Conservation (phyloP, 2,797 vertebrate genomes). For the Anniella stebbinsi region DNA sequence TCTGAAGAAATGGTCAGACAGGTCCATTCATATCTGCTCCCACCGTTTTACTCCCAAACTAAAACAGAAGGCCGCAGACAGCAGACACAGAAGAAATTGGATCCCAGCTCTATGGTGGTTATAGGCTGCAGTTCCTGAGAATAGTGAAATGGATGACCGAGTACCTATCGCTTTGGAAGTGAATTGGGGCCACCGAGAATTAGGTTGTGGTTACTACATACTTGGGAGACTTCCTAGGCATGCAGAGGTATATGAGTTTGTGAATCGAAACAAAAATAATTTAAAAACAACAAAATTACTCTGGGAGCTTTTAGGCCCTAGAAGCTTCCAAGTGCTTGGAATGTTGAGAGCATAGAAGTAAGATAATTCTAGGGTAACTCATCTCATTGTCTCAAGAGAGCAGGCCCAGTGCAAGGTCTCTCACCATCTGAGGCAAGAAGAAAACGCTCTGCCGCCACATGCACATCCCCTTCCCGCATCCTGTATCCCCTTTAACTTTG, state of each 20-base stretch:
- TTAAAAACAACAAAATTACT: not conserved
- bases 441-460: no score
- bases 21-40: conserved; percentile 46
- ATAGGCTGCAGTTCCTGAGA: not conserved
- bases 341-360: not conserved
- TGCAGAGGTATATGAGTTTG: not conserved
- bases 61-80: conserved; percentile 18
- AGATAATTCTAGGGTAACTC: not conserved
- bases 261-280: not conserved
- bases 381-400: not conserved
- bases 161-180: not conserved
- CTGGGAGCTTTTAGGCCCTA: not conserved
- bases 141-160: not conserved
- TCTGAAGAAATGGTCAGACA: conserved; percentile 43
- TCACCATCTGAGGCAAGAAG: no score
- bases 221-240: not conserved
- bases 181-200: not conserved
- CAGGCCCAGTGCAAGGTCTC: no score
- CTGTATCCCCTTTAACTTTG: not conserved
- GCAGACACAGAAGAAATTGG: conserved; percentile 22
- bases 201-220: not conserved
- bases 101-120: not conserved
- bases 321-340: not conserved
- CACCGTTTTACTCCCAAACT: not conserved
- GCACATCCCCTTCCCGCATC: no score